Conservation (phyloP, 2,113 vertebrate genomes). For the Uropsilus gracilis region DNA sequence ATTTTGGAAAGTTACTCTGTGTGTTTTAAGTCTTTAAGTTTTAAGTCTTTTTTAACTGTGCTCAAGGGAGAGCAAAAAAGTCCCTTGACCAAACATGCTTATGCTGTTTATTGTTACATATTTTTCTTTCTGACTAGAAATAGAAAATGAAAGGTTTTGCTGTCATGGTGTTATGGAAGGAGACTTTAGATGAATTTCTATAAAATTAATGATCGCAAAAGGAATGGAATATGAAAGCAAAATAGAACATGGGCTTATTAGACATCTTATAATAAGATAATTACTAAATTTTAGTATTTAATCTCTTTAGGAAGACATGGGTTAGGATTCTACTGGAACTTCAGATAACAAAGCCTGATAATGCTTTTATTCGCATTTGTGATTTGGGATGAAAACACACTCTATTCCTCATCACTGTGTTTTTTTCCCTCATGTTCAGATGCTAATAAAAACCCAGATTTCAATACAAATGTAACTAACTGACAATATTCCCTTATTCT, state of each 20-base stretch:
- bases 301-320: not conserved
- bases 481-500: not conserved
- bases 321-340: not conserved
- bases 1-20: not conserved
- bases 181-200: not conserved
- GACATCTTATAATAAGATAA: not conserved
- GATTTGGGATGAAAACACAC: not conserved
- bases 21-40: not conserved
- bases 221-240: not conserved
- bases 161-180: not conserved
- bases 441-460: not conserved
- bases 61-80: not conserved
- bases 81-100: not conserved
- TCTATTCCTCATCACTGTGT: not conserved
- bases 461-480: not conserved
- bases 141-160: not conserved
- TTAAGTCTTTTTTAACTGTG: not conserved
- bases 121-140: conserved; percentile 14
- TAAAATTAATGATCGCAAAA: not conserved
- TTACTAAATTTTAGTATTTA: not conserved
- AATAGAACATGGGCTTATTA: not conserved
- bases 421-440: not conserved
- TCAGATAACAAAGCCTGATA: not conserved
- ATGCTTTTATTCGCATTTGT: not conserved
- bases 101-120: not conserved